Evolutionary conservation across 2,113 vertebrate species (phyloP).

Genomic region (Girardinichthys multiradiatus): DNA sequence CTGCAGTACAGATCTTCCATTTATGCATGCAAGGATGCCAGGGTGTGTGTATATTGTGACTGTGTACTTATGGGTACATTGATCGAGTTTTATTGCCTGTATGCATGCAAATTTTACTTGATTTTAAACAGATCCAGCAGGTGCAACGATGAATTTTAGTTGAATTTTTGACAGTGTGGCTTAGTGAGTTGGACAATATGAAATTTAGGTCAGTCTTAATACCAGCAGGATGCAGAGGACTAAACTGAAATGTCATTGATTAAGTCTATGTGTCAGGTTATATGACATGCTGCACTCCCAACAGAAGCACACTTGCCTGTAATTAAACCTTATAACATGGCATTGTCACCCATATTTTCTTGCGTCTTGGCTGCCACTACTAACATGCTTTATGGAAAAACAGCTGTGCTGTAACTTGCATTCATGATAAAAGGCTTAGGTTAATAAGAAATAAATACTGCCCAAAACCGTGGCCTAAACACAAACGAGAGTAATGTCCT

Average conservation of each 20-base stretch:
- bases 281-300: constrained; percentile 23
- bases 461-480: constrained; percentile 44
- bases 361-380: constrained; percentile 10
- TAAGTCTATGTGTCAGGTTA: constrained; percentile 32
- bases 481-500: constrained; percentile 58
- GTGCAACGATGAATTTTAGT: background rate
- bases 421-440: constrained; percentile 21
- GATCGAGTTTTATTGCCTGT: constrained; percentile 24
- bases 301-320: constrained; percentile 31
- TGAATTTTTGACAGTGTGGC: constrained; percentile 18
- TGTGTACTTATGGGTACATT: background rate
- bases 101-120: constrained; percentile 22
- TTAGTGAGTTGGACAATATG: constrained; percentile 1
- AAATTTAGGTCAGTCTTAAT: constrained; percentile 5
- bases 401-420: constrained; percentile 21
- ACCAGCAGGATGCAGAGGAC: constrained; percentile 6
- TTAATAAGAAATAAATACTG: constrained; percentile 52
- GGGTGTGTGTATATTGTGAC: constrained; percentile 20
- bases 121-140: constrained; percentile 37
- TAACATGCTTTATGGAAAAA: constrained; percentile 6
- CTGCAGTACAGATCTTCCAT: constrained; percentile 39
- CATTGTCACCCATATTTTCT: constrained; percentile 30
- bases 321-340: constrained; percentile 53
- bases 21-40: constrained; percentile 47
- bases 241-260: constrained; percentile 33